phyloP scores from a whole-genome alignment of 1,140 invertebrate species.

The Calephelis virginiensis region DNA sequence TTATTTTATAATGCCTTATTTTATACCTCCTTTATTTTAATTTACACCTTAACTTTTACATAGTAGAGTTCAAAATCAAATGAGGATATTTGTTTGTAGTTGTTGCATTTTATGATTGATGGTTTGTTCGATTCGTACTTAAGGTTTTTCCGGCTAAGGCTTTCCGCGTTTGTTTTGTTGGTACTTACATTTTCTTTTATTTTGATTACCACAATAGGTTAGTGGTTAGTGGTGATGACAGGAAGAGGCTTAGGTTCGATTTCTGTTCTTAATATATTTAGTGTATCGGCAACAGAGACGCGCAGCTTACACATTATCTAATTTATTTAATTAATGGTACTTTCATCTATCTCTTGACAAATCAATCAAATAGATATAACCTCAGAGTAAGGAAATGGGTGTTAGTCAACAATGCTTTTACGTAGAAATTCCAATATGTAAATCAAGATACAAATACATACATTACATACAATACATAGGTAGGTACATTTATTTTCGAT shows the following conservation, averaged over 20 bases:
- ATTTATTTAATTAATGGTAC: too few relatives aligned
- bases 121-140: slow-evolving; percentile 35
- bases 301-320: too few relatives aligned
- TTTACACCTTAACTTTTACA: slow-evolving; percentile 21
- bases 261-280: background rate
- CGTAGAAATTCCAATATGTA: too few relatives aligned
- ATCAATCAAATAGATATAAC: too few relatives aligned
- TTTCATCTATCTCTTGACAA: too few relatives aligned
- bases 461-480: too few relatives aligned
- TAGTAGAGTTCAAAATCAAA: slow-evolving; percentile 28
- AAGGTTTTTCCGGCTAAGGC: slow-evolving; percentile 68
- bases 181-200: slow-evolving; percentile 36
- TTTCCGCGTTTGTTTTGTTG: slow-evolving; percentile 66
- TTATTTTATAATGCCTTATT: slow-evolving; percentile 64
- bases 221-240: background rate
- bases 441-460: too few relatives aligned
- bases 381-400: too few relatives aligned
- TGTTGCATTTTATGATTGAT: slow-evolving; percentile 24
- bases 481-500: too few relatives aligned
- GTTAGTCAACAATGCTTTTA: too few relatives aligned
- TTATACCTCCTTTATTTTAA: slow-evolving; percentile 26
- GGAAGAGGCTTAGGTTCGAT: background rate
- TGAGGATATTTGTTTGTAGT: background rate
- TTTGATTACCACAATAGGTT: background rate
- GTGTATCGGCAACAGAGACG: background rate